Percentiles rank a stretch among this genome's conserved stretches.
These are phyloP conservation scores for Isoperla grammatica DNA, from an alignment of 2,888 invertebrate species.

Conservation along the genomic window DNA sequence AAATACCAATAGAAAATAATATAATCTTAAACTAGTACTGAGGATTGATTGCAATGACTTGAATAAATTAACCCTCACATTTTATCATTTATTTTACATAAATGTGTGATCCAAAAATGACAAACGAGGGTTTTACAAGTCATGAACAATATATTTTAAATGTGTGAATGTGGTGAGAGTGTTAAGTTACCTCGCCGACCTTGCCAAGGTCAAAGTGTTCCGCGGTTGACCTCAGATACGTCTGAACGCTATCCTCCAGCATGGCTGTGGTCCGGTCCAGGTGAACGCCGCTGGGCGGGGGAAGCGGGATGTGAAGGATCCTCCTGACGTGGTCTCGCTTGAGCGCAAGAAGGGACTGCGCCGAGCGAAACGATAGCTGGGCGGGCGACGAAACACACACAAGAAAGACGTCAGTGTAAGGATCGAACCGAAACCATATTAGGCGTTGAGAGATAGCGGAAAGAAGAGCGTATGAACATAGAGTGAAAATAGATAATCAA, in stretches of 20 bases:
- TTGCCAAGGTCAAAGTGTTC: constrained; percentile 56
- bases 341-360: constrained; percentile 63
- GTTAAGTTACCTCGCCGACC: constrained; percentile 48
- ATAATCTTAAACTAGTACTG: no score
- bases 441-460: neutral
- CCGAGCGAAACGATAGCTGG: constrained; percentile 68
- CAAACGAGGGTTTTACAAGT: no score
- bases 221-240: constrained; percentile 62
- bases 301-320: constrained; percentile 48
- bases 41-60: no score
- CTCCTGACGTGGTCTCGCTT: constrained; percentile 67
- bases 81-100: no score
- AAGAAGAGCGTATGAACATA: constrained; percentile 7
- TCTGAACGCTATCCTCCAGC: constrained; percentile 54
- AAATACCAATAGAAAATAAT: no score
- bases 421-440: no score
- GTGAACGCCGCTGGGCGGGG: constrained; percentile 41
- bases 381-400: constrained; percentile 25
- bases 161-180: no score
- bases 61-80: no score
- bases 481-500: neutral
- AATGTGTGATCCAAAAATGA: no score
- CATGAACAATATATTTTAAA: no score
- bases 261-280: constrained; percentile 45
- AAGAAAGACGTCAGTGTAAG: no score